These are phyloP conservation scores for Drosophila histrio DNA, from an alignment of 2,888 invertebrate species.

Conservation along the genomic window DNA sequence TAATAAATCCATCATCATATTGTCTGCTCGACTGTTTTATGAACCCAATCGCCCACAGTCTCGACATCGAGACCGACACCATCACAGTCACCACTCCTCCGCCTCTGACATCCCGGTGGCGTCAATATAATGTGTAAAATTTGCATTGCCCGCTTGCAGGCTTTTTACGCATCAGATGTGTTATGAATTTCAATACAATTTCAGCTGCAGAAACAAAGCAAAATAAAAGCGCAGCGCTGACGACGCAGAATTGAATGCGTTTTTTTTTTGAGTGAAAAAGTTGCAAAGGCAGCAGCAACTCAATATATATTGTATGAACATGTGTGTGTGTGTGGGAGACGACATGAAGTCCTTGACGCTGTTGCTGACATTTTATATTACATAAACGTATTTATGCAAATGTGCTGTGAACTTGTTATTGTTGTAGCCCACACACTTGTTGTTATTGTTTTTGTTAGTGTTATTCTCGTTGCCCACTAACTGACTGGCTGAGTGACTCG, in stretches of 20 bases:
- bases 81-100: not conserved
- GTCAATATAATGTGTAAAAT: constrained; percentile 62
- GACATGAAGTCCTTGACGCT: constrained; percentile 60
- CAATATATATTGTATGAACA: constrained; percentile 5
- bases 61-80: not conserved
- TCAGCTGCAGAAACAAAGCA: constrained; percentile 16
- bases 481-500: constrained; percentile 58
- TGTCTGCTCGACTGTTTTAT: not conserved
- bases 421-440: constrained; percentile 20
- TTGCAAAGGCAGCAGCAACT: constrained; percentile 39
- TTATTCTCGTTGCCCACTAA: constrained; percentile 48
- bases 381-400: constrained; percentile 79
- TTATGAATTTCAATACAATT: constrained; percentile 75
- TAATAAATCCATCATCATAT: constrained; percentile 61
- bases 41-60: constrained; percentile 3
- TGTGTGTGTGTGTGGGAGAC: not conserved
- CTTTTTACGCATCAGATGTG: constrained; percentile 78
- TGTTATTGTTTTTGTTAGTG: constrained; percentile 12
- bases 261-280: constrained; percentile 36
- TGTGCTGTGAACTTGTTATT: constrained; percentile 61
- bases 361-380: constrained; percentile 78
- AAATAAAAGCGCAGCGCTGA: constrained; percentile 25
- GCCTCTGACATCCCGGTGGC: not conserved
- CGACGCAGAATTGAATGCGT: constrained; percentile 53
- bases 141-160: constrained; percentile 70